These are phyloP conservation scores for Lichenostomus cassidix DNA, from an alignment of 2,113 vertebrate species.

Conservation along the genomic window DNA sequence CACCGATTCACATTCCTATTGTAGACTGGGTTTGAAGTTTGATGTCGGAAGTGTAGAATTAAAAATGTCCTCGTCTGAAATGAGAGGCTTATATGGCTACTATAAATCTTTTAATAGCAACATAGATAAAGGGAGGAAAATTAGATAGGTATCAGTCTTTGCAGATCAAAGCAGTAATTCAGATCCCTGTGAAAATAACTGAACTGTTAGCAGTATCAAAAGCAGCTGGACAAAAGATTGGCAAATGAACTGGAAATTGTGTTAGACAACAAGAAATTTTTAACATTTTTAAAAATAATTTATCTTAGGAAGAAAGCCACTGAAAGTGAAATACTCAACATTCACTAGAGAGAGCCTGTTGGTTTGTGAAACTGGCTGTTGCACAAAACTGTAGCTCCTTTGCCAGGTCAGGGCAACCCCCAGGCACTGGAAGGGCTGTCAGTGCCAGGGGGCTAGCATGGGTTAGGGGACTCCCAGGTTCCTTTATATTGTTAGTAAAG, in stretches of 20 bases:
- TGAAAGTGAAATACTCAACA: neutral
- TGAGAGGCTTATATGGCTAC: conserved; percentile 11
- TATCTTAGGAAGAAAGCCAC: neutral
- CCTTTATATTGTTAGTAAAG: neutral
- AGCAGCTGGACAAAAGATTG: neutral
- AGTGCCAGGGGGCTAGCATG: neutral
- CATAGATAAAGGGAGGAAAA: conserved; percentile 50
- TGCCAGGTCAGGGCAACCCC: neutral
- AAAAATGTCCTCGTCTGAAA: conserved; percentile 34
- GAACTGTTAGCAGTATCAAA: conserved; percentile 8
- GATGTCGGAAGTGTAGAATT: conserved; percentile 18
- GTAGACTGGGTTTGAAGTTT: conserved; percentile 31
- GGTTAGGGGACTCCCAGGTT: neutral
- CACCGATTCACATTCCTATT: neutral
- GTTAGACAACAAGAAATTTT: neutral
- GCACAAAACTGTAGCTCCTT: neutral
- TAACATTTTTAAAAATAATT: neutral
- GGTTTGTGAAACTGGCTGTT: neutral
- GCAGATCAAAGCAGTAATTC: conserved; percentile 31
- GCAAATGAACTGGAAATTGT: neutral
- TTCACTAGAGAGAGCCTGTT: neutral
- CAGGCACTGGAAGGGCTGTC: neutral
- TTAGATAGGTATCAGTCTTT: conserved; percentile 28
- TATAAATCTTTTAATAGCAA: conserved; percentile 51
- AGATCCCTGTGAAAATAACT: conserved; percentile 41